Base-by-base conservation (phyloP, 2,888 invertebrate species). In the Orthosia cruda region DNA sequence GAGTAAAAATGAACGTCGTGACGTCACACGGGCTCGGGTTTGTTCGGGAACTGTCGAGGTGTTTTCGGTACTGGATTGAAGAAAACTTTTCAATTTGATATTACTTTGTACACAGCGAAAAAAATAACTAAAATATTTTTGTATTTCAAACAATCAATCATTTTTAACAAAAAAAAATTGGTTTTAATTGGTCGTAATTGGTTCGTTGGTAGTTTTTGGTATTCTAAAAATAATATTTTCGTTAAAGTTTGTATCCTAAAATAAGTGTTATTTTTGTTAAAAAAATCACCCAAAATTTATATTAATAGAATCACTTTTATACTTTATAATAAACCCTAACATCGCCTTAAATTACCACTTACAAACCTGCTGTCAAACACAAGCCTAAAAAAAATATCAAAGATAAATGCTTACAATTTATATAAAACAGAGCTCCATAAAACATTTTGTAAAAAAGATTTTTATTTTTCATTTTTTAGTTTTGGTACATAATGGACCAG, bases 401-500 rank as follows among this genome's bases (percentile, higher is more conserved):
- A 74, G 64, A 80, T 57, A 74, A 80, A 80, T 18, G 54, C 47
- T 12, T 9, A 58, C 84, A 68, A 69, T 75, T 69, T 80, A 47
- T 58, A 66, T 52, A 71, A 71, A 40, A 54, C 68, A 66, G 68
- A 66, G 58, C 70, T 59, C 50, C 52, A 67, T 81, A 70, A 80
- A 81, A 58, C 26, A 49, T 32, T n/a, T n/a, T n/a, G n/a, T n/a
- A n/a, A n/a, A n/a, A n/a, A n/a, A n/a, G n/a, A n/a, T n/a, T n/a
- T n/a, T n/a, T n/a, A n/a, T n/a, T n/a, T n/a, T n/a, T n/a, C n/a
- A n/a, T n/a, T n/a, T n/a, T n/a, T n/a, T n/a, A n/a, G n/a, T n/a
- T n/a, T n/a, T n/a, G n/a, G n/a, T n/a, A n/a, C n/a, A n/a, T n/a
- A n/a, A n/a, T n/a, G n/a, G n/a, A n/a, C n/a, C n/a, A n/a, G n/a